Conservation (phyloP, 2,888 invertebrate genomes). For the Amphipoea oculea region DNA sequence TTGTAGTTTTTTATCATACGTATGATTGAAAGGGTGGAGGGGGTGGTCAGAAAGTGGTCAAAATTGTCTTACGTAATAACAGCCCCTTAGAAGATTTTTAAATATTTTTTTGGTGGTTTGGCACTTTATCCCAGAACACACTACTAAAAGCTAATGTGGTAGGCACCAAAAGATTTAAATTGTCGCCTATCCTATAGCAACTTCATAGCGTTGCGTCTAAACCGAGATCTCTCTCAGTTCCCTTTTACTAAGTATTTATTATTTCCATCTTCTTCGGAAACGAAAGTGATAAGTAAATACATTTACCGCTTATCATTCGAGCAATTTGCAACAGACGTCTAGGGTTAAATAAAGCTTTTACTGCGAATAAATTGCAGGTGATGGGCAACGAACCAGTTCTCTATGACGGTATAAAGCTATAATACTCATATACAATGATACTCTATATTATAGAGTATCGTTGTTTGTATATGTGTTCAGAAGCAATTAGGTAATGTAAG, state of each 20-base stretch:
- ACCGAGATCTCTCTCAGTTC: constrained; percentile 7
- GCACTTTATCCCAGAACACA: neutral
- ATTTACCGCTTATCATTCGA: constrained; percentile 10
- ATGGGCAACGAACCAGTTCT: constrained; percentile 14
- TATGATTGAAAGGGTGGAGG: too few relatives aligned
- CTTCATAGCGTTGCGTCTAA: neutral
- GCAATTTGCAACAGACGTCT: constrained; percentile 13
- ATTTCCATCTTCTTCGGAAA: constrained; percentile 23
- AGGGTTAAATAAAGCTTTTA: constrained; percentile 37
- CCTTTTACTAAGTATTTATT: neutral
- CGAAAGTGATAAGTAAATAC: constrained; percentile 34
- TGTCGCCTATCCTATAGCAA: neutral
- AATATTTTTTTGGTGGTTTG: neutral
- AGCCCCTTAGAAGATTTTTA: too few relatives aligned
- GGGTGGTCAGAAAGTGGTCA: too few relatives aligned
- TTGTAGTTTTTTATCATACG: too few relatives aligned
- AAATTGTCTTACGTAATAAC: too few relatives aligned
- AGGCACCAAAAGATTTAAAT: neutral
- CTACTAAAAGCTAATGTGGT: neutral
- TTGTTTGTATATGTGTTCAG: too few relatives aligned
- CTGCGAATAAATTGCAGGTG: constrained; percentile 31
- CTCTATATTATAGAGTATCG: too few relatives aligned
- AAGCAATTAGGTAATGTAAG: too few relatives aligned
- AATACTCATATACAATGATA: too few relatives aligned
- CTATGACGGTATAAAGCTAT: neutral